Evolutionary conservation across 2,797 vertebrate genomes (phyloP).

Genomic region (Cercopithecus neglectus): DNA sequence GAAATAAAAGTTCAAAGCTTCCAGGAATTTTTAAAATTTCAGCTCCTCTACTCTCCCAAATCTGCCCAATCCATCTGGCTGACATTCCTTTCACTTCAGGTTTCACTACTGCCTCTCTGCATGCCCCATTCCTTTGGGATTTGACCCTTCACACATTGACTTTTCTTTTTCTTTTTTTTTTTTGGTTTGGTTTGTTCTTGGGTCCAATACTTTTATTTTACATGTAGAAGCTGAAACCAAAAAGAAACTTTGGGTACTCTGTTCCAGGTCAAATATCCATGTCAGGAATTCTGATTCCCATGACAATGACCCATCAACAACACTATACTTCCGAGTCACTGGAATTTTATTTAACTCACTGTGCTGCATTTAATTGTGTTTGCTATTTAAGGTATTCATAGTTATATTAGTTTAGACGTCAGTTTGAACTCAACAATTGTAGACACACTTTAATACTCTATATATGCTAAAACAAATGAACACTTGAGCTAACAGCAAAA

Average conservation of each 20-base stretch:
- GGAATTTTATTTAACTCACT: neutral
- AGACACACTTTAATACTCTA: neutral
- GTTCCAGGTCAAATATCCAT: neutral
- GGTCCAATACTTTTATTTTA: neutral
- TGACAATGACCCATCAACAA: neutral
- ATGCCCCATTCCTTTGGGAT: neutral
- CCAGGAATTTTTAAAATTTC: neutral
- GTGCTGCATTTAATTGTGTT: neutral
- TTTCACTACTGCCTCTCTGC: neutral
- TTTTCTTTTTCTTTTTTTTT: too few species aligned
- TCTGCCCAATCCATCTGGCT: neutral
- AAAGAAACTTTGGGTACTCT: neutral
- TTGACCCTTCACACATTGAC: neutral
- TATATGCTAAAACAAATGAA: neutral
- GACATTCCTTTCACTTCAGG: neutral
- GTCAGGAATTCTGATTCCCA: neutral
- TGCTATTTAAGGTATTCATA: neutral
- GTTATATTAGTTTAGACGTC: neutral
- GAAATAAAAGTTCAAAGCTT: conserved; percentile 16
- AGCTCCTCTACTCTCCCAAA: neutral
- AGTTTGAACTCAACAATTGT: neutral
- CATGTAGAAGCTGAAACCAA: neutral
- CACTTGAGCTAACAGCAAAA: neutral
- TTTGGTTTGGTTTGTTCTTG: neutral
- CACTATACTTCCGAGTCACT: neutral